Evolutionary conservation across 30 jellyfish, hydroid and myxozoan genomes (phyloP).

Genomic region (Aurelia sp.): DNA sequence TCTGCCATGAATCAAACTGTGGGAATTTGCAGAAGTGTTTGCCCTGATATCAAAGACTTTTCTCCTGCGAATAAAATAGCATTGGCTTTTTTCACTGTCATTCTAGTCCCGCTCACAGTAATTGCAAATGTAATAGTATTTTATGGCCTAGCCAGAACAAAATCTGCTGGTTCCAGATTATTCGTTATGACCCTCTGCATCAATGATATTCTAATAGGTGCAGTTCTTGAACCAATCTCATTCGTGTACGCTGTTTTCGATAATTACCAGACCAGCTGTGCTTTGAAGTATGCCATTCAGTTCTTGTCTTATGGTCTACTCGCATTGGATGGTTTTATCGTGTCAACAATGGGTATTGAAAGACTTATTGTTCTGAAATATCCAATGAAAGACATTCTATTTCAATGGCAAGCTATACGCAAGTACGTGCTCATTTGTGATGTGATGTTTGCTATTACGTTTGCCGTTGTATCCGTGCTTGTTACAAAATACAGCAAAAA

Average conservation of each 20-base stretch:
- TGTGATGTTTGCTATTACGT: not conserved
- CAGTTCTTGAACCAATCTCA: conserved; percentile 3
- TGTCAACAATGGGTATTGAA: conserved; percentile 51
- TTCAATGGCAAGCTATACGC: conserved; percentile 39
- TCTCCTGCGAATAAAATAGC: not conserved
- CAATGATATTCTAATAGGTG: conserved; percentile 47
- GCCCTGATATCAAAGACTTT: conserved; percentile 19
- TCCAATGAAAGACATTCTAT: conserved; percentile 10
- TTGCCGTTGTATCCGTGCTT: conserved; percentile 5
- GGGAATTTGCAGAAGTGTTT: conserved; percentile 30
- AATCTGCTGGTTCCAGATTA: conserved; percentile 42
- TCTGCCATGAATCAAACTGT: not conserved
- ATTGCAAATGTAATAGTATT: conserved; percentile 11
- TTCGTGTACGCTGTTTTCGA: not conserved
- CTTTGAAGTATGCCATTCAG: conserved; percentile 4
- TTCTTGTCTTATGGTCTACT: conserved; percentile 15
- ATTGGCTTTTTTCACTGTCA: not conserved
- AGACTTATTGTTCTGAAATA: conserved; percentile 41
- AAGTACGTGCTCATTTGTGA: conserved; percentile 21
- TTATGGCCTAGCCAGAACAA: conserved; percentile 21
- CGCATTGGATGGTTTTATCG: conserved; percentile 15
- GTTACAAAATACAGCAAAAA: conserved; percentile 19
- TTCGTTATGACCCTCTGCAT: conserved; percentile 37
- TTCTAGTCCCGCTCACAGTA: conserved; percentile 21
- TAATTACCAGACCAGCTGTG: not conserved